Percentiles rank a stretch among this genome's conserved stretches.
These are phyloP conservation scores for Muraenolepis orangiensis DNA, from an alignment of 2,797 vertebrate genomes.

Conservation along the genomic window DNA sequence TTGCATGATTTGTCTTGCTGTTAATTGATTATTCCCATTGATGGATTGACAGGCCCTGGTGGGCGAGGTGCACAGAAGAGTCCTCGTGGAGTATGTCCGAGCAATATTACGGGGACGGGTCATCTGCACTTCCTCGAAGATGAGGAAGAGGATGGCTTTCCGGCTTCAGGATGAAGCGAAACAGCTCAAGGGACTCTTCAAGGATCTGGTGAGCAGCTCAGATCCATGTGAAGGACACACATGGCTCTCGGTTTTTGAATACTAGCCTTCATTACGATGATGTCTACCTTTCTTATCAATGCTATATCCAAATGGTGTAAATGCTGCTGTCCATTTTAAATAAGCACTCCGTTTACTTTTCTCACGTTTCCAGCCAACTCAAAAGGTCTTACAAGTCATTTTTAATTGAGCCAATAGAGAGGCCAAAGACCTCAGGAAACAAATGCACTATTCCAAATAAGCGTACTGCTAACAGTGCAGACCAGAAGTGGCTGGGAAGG, in stretches of 20 bases:
- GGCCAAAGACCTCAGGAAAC: neutral
- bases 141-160: slow-evolving; percentile 83
- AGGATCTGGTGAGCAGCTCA: slow-evolving; percentile 79
- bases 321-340: neutral
- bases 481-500: slow-evolving; percentile 23
- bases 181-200: slow-evolving; percentile 87
- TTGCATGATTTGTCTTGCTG: neutral
- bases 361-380: neutral
- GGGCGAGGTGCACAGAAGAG: slow-evolving; percentile 83
- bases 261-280: neutral
- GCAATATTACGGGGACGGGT: slow-evolving; percentile 84
- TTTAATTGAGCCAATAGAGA: slow-evolving; percentile 2
- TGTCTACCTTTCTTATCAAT: neutral
- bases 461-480: slow-evolving; percentile 46
- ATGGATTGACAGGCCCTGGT: slow-evolving; percentile 74
- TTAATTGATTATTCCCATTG: slow-evolving; percentile 6
- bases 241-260: neutral
- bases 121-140: slow-evolving; percentile 84
- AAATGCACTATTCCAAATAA: slow-evolving; percentile 17
- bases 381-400: neutral
- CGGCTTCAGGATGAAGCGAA: slow-evolving; percentile 84
- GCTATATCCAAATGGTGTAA: neutral
- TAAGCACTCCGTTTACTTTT: neutral
- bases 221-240: neutral
- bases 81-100: slow-evolving; percentile 84